These are phyloP conservation scores for Phenganax stokvisi DNA, from an alignment of 92 coral and sea anemone species.

Conservation along the genomic window DNA sequence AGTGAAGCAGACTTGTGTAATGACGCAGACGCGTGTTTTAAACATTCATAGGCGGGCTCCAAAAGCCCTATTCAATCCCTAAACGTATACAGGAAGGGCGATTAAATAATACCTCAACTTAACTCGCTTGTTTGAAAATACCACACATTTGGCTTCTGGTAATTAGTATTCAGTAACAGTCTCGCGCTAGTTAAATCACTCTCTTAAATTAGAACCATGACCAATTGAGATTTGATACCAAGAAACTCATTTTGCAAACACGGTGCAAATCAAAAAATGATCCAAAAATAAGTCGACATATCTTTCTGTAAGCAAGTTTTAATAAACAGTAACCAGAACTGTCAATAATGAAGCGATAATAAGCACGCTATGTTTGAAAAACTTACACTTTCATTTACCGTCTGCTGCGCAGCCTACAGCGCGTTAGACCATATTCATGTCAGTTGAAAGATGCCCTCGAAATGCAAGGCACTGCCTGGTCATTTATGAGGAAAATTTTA, in stretches of 20 bases:
- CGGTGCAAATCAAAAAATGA: too few relatives aligned
- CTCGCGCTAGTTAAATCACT: not conserved
- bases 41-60: not conserved
- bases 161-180: not conserved
- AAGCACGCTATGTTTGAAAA: not conserved
- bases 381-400: not conserved
- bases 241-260: too few relatives aligned
- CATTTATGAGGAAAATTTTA: too few relatives aligned
- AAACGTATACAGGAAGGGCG: not conserved
- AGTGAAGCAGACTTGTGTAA: not conserved
- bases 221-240: not conserved
- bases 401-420: not conserved
- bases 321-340: not conserved
- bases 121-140: not conserved
- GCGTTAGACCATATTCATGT: not conserved
- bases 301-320: not conserved
- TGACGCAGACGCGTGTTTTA: slow-evolving; percentile 5
- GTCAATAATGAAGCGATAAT: not conserved
- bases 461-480: not conserved
- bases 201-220: not conserved
- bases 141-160: slow-evolving; percentile 1
- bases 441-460: not conserved
- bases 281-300: not conserved
- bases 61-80: not conserved
- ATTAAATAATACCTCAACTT: not conserved